Percentiles rank a stretch among this genome's conserved stretches.
Evolutionary conservation across 2,888 invertebrate genomes (phyloP).

Genomic region (Oscheius sp.): DNA sequence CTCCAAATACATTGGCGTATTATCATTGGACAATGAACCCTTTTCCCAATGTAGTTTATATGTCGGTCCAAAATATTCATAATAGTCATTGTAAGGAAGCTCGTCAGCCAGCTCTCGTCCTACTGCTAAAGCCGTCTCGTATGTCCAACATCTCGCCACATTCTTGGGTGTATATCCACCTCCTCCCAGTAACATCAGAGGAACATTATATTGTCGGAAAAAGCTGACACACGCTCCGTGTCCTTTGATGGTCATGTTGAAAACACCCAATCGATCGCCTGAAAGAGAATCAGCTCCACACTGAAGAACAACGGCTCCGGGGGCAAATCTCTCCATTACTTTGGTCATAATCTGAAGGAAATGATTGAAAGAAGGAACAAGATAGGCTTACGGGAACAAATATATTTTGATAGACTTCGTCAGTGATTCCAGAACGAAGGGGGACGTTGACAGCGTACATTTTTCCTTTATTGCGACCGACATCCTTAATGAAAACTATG

Average conservation of each 20-base stretch:
- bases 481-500: constrained; percentile 71
- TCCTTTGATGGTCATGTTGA: constrained; percentile 73
- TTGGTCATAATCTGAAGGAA: constrained; percentile 71
- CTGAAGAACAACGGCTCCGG: constrained; percentile 95
- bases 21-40: constrained; percentile 52
- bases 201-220: constrained; percentile 94
- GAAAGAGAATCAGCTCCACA: constrained; percentile 98
- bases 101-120: constrained; percentile 62
- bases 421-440: constrained; percentile 96
- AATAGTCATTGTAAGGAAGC: constrained; percentile 66
- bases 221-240: constrained; percentile 84
- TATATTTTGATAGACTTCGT: constrained; percentile 92
- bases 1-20: constrained; percentile 53
- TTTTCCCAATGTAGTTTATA: constrained; percentile 65
- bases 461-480: constrained; percentile 83
- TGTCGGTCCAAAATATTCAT: constrained; percentile 63
- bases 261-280: constrained; percentile 93
- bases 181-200: constrained; percentile 94
- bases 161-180: constrained; percentile 63
- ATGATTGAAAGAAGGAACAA: background rate
- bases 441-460: constrained; percentile 99
- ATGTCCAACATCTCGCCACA: constrained; percentile 85
- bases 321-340: constrained; percentile 98
- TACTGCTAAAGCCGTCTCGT: constrained; percentile 84
- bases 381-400: constrained; percentile 78